phyloP scores from a whole-genome alignment of 2,113 vertebrate species.

The Anhinga rufa region DNA sequence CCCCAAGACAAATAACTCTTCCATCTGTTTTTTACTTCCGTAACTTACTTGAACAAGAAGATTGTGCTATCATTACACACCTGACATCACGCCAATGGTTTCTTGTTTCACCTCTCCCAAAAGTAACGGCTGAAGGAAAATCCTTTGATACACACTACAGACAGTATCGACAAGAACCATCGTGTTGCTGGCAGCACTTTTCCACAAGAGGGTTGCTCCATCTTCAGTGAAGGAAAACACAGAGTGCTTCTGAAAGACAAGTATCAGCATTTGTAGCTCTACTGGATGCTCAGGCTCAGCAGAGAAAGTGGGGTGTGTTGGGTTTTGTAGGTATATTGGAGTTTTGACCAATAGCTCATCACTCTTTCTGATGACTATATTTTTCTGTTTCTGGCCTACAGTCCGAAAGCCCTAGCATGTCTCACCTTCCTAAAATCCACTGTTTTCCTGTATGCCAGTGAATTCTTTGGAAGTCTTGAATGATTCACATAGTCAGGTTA shows the following conservation, averaged over 20 bases:
- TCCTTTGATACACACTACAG: rapidly evolving
- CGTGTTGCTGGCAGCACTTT: neutral
- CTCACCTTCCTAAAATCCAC: neutral
- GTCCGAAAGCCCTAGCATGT: neutral
- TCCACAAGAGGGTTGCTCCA: neutral
- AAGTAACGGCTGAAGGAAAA: neutral
- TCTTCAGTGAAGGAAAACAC: neutral
- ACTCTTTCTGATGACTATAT: neutral
- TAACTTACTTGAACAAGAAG: neutral
- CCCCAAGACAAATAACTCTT: neutral
- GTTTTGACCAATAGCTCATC: neutral
- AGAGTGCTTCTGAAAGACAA: neutral
- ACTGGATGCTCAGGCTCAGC: neutral
- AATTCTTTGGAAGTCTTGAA: neutral
- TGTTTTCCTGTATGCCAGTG: neutral
- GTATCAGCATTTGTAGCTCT: neutral
- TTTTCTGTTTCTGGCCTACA: neutral
- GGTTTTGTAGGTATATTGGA: rapidly evolving
- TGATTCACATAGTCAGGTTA: neutral
- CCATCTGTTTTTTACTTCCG: rapidly evolving
- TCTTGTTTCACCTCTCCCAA: neutral
- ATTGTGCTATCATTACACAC: neutral
- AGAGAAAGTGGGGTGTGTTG: neutral
- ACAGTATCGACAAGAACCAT: neutral
- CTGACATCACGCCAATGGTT: neutral